Base-by-base conservation (phyloP, 1,140 invertebrate species). In the Laodelphax striatellus region DNA sequence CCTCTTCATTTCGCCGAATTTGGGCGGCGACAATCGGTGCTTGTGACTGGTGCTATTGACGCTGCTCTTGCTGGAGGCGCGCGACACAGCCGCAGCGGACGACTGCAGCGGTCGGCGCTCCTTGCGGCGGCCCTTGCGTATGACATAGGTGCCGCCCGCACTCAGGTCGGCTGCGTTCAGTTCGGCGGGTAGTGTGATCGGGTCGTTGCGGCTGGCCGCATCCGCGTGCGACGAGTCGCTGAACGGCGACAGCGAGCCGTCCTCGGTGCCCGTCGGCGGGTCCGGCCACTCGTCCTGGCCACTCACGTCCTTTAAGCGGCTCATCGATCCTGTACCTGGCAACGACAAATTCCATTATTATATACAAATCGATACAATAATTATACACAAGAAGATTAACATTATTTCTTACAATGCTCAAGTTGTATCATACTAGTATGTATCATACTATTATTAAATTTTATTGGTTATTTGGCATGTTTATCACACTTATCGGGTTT, bases 141-240 rank as follows among this genome's bases (percentile, higher is more conserved):
- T 86, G 8, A 88, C 81, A 66, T 87, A 88, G 10, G 85, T 88
- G n/a, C 84, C 84, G 44, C 74, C 78, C 34, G 80, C 80, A 19
- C 79, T 80, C 4, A 84, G 66, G 62, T 83, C 82, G 61, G 80
- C 66, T 65, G 74, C 54, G 22, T 72, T 61, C 41, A 73, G 69
- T 17, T 72, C 66, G 44, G 73, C 67, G 69, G 77, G 61, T 68
- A 80, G 55, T 66, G 77, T 66, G 72, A 77, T 64, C 70, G 83
- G 73, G 28, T 62, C 57, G 3, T 52, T n/a, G 22, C 57, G 50
- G 21, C 24, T 52, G 55, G 65, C 65, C 11, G 63, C 64, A 38
- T 66, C 65, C 21, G 62, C 38, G 50, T 65, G 64, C 16, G 64
- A 65, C 1, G 79, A 80, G 65, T 86, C 84, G 3, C 84, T 85